Evolutionary conservation across 1,140 invertebrate genomes (phyloP).

Genomic region (Tachypleus tridentatus): DNA sequence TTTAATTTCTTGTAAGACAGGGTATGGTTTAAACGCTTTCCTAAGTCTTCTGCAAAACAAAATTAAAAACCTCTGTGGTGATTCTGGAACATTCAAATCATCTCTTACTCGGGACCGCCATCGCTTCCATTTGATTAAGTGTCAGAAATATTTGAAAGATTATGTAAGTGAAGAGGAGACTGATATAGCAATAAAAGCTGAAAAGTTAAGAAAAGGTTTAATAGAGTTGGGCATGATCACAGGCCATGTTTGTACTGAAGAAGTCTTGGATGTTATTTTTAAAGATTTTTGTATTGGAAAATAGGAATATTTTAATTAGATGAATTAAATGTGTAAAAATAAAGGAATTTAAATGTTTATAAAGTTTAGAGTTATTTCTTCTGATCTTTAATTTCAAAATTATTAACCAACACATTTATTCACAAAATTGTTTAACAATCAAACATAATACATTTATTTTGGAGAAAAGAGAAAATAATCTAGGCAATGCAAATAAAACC

Average conservation of each 20-base stretch:
- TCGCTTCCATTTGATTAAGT: slow-evolving; percentile 28
- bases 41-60: slow-evolving; percentile 2
- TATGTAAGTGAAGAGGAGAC: slow-evolving; percentile 19
- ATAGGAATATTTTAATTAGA: slow-evolving; percentile 37
- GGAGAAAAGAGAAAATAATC: too few species aligned
- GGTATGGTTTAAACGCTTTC: slow-evolving; percentile 6
- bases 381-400: too few species aligned
- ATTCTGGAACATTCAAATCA: slow-evolving; percentile 20
- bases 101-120: slow-evolving; percentile 24
- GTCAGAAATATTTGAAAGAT: slow-evolving; percentile 26
- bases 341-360: too few species aligned
- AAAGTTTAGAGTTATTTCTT: too few species aligned
- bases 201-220: slow-evolving; percentile 51
- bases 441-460: too few species aligned
- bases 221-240: slow-evolving; percentile 59
- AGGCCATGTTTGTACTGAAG: slow-evolving; percentile 57
- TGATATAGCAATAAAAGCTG: slow-evolving; percentile 51
- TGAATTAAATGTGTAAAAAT: too few species aligned
- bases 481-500: too few species aligned
- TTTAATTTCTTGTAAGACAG: slow-evolving; percentile 10
- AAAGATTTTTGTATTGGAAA: slow-evolving; percentile 81
- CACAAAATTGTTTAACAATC: too few species aligned
- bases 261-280: slow-evolving; percentile 72
- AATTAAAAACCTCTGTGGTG: slow-evolving; percentile 25
- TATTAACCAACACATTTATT: too few species aligned